Base-by-base conservation (phyloP, 2,888 invertebrate genomes). In the Eubasilissa splendida region DNA sequence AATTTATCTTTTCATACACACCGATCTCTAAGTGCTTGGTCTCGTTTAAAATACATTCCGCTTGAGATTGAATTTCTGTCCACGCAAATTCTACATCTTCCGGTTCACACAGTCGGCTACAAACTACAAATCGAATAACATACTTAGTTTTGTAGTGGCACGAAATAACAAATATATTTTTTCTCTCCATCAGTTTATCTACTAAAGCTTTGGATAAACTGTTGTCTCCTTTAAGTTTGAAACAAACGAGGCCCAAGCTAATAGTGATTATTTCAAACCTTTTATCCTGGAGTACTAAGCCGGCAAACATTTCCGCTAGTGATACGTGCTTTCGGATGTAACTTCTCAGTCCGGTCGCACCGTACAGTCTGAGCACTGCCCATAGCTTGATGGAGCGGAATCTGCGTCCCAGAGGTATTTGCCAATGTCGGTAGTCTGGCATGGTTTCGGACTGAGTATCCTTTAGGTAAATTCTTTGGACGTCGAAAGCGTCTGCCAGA, bases 351-450 rank as follows among this genome's bases (percentile, higher is more conserved):
- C 96, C 96, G 86, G 94, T 93, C 4, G 94, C 93, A 0, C 98
- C 98, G 85, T 95, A 95, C 79, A 95, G 89, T 83, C 97, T 92
- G 85, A 98, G 89, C 0, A 96, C 96, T 83, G 97, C 96, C 98
- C 98, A 98, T n/a, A 98, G 88, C 88, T 98, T 98, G 14, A 98
- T 88, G 0, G 98, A 93, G 68, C 98, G 92, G 87, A 98, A 98
- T 84, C 97, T 91, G 66, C 98, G 91, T 0, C 97, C 97, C 50
- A 97, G 89, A 4, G 96, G 93, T 86, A 97, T 95, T 88, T 96
- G 96, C 96, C 96, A 96, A 86, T 96, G 94, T 90, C 97, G 89
- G 83, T 93, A 93, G 83, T 91, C 92, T 14, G 93, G 93, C 58
- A 90, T 88, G 84, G 89, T 89, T 1, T 92, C 92, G 84, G 93